A percentile compares a stretch with the other conserved stretches of the same genome.
Conservation (phyloP, 2,888 invertebrate genomes). For the Selenia dentaria region DNA sequence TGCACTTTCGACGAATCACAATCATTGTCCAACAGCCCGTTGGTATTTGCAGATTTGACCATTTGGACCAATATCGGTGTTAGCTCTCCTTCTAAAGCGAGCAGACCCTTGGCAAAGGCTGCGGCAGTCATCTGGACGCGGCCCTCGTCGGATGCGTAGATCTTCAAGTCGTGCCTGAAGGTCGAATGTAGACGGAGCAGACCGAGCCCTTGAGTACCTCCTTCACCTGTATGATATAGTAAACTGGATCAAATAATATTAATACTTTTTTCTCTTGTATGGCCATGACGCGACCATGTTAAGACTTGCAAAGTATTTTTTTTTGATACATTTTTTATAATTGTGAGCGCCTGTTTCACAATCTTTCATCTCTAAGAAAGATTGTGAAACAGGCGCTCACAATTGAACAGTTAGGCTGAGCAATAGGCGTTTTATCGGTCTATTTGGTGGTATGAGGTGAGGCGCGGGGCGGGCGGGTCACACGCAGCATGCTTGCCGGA, state of each 20-base stretch:
- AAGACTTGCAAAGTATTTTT: too few relatives aligned
- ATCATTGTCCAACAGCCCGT: constrained; percentile 98
- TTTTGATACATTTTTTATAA: too few relatives aligned
- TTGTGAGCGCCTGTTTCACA: too few relatives aligned
- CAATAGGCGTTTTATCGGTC: too few relatives aligned
- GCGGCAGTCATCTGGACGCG: constrained; percentile 99
- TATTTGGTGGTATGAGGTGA: too few relatives aligned
- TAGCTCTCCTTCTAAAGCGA: constrained; percentile 98
- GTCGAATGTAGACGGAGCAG: constrained; percentile 97
- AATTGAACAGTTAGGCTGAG: too few relatives aligned
- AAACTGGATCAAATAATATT: neutral
- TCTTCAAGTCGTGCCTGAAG: constrained; percentile 99
- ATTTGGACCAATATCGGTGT: constrained; percentile 99
- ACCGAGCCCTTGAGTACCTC: constrained; percentile 97
- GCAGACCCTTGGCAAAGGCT: constrained; percentile 98
- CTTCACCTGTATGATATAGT: constrained; percentile 86
- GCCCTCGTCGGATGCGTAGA: constrained; percentile 99
- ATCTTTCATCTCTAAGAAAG: neutral
- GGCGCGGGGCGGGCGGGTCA: too few relatives aligned
- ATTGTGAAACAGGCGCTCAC: too few relatives aligned
- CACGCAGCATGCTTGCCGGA: too few relatives aligned
- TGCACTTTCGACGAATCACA: constrained; percentile 98
- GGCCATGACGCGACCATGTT: too few relatives aligned
- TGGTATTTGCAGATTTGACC: constrained; percentile 99
- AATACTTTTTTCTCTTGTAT: too few relatives aligned